Conservation (phyloP, 2,888 invertebrate genomes). For the Petrophora chlorosata region DNA sequence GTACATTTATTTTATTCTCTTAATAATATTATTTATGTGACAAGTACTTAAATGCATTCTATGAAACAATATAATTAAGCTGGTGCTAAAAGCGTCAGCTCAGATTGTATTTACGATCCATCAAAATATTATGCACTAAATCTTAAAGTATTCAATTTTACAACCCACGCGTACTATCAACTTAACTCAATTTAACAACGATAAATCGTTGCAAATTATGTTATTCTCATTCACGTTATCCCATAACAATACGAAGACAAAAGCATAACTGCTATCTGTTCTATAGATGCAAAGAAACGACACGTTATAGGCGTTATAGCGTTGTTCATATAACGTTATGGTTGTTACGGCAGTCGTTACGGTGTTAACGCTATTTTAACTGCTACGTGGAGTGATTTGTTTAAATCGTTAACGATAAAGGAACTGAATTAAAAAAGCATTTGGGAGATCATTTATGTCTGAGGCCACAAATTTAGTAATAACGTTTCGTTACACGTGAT, state of each 20-base stretch:
- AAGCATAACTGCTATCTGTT: constrained; percentile 8
- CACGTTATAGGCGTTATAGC: constrained; percentile 3
- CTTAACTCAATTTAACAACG: neutral
- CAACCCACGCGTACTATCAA: neutral
- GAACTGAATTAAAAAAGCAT: neutral
- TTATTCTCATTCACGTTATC: constrained; percentile 1
- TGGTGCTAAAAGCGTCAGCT: too few relatives aligned
- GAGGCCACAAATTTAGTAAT: too few relatives aligned
- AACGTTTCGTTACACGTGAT: too few relatives aligned
- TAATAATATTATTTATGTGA: too few relatives aligned
- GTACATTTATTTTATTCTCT: too few relatives aligned
- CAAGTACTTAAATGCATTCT: too few relatives aligned
- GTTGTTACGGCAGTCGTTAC: constrained; percentile 4
- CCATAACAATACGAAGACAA: constrained; percentile 8
- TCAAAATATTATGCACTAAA: too few relatives aligned
- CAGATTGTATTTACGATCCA: too few relatives aligned
- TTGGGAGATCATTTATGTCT: neutral
- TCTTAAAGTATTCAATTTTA: neutral
- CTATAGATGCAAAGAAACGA: constrained; percentile 6
- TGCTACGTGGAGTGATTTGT: constrained; percentile 7
- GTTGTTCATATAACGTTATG: constrained; percentile 6
- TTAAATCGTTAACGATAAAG: neutral
- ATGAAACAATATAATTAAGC: too few relatives aligned
- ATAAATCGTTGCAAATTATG: neutral
- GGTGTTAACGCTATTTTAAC: constrained; percentile 19